Evolutionary conservation across 2,888 invertebrate species (phyloP).

Genomic region (Trichopoda pennipes): DNA sequence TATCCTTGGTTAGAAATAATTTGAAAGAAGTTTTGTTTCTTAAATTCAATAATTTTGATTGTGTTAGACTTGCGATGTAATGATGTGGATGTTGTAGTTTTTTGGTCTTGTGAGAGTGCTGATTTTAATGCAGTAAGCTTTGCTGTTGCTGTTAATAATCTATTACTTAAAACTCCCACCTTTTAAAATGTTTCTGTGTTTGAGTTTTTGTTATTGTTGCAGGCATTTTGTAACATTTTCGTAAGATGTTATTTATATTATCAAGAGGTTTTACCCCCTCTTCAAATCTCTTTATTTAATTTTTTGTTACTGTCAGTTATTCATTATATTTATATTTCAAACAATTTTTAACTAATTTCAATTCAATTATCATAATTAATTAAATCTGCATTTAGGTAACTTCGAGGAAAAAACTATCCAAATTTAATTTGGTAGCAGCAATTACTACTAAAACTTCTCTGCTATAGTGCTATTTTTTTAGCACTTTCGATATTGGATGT

Average conservation of each 20-base stretch:
- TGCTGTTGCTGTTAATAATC: conserved; percentile 2
- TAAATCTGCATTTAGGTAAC: background rate
- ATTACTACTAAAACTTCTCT: too few relatives aligned
- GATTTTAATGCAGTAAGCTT: conserved; percentile 40
- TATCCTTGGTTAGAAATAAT: conserved; percentile 39
- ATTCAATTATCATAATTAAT: conserved; percentile 67
- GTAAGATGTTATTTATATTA: background rate
- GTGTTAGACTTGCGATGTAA: conserved; percentile 7
- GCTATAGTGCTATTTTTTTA: too few relatives aligned
- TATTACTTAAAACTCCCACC: too few relatives aligned
- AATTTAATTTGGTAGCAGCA: too few relatives aligned
- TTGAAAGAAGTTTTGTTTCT: conserved; percentile 48
- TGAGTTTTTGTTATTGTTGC: conserved; percentile 32
- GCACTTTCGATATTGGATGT: too few relatives aligned
- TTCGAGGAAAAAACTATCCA: too few relatives aligned
- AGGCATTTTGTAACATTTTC: conserved; percentile 52
- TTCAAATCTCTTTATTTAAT: background rate
- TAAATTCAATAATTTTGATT: conserved; percentile 27
- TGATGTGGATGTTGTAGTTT: conserved; percentile 18
- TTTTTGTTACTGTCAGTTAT: conserved; percentile 6
- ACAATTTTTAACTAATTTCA: conserved; percentile 43
- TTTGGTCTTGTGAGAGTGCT: conserved; percentile 37
- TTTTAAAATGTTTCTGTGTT: too few relatives aligned
- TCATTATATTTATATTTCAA: conserved; percentile 12
- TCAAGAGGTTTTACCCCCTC: too few relatives aligned